Evolutionary conservation across 2,888 invertebrate species (phyloP).

Genomic region (Epinotia bilunana): DNA sequence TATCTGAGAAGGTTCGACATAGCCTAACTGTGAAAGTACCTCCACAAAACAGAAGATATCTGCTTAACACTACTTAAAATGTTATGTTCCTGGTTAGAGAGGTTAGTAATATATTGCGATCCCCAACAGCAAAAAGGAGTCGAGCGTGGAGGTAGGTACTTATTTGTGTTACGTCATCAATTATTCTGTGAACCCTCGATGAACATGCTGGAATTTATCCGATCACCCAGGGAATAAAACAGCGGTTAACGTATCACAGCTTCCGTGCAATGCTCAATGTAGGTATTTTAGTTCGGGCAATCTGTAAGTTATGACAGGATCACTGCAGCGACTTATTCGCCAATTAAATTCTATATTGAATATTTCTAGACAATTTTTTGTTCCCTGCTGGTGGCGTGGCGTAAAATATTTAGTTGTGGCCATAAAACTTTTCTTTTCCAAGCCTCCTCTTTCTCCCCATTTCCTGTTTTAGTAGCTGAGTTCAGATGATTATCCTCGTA

Average conservation of each 20-base stretch:
- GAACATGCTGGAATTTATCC: conserved; percentile 19
- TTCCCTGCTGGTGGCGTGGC: too few relatives aligned
- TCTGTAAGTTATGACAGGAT: conserved; percentile 6
- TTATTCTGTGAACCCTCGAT: conserved; percentile 20
- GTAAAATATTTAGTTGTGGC: too few relatives aligned
- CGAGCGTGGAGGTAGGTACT: background rate
- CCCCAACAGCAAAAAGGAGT: background rate
- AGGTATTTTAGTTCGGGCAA: background rate
- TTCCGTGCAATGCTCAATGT: too few relatives aligned
- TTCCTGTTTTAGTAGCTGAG: too few relatives aligned
- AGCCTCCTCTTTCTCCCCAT: too few relatives aligned
- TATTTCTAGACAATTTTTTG: too few relatives aligned
- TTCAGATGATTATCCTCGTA: too few relatives aligned
- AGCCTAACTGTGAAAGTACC: background rate
- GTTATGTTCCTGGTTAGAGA: background rate
- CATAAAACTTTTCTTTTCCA: too few relatives aligned
- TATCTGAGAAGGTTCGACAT: background rate
- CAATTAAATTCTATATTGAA: background rate
- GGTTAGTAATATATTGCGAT: background rate
- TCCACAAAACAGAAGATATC: background rate
- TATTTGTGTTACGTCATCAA: conserved; percentile 16
- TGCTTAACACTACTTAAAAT: background rate
- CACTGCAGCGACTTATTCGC: background rate
- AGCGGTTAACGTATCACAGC: background rate
- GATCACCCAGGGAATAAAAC: conserved; percentile 11